Percentiles rank a stretch among this genome's conserved stretches.
Evolutionary conservation across 2,888 invertebrate species (phyloP).

Genomic region (Coenonympha glycerion): DNA sequence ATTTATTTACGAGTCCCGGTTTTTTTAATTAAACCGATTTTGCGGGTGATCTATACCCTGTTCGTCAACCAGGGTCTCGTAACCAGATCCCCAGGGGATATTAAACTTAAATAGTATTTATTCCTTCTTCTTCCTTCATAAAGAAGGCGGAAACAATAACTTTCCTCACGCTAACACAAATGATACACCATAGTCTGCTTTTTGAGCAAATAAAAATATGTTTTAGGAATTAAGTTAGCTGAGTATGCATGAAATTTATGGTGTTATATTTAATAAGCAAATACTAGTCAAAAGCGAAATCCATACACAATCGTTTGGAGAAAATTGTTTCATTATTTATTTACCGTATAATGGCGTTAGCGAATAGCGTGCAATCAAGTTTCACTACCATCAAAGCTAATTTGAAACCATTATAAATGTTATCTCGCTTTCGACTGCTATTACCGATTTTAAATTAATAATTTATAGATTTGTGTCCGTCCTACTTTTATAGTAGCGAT

Average conservation of each 20-base stretch:
- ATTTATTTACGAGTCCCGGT: no score
- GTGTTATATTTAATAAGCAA: background rate
- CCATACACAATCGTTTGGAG: background rate
- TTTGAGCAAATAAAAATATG: no score
- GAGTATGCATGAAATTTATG: background rate
- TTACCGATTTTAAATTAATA: background rate
- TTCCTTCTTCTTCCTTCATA: no score
- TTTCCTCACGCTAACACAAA: no score
- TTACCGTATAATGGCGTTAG: background rate
- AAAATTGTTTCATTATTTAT: constrained; percentile 8
- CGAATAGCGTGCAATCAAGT: background rate
- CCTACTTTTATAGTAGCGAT: background rate
- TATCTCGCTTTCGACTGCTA: background rate
- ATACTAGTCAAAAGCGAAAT: background rate
- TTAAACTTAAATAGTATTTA: no score
- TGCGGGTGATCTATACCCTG: no score
- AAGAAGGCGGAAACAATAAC: no score
- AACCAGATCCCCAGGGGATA: no score
- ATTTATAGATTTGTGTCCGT: background rate
- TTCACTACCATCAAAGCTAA: constrained; percentile 4
- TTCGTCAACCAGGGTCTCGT: no score
- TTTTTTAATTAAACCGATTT: no score
- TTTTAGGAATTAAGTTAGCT: no score
- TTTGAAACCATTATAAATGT: constrained; percentile 1
- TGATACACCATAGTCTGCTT: no score